Conservation (phyloP, 2,113 vertebrate genomes). For the Terrapene triunguis region DNA sequence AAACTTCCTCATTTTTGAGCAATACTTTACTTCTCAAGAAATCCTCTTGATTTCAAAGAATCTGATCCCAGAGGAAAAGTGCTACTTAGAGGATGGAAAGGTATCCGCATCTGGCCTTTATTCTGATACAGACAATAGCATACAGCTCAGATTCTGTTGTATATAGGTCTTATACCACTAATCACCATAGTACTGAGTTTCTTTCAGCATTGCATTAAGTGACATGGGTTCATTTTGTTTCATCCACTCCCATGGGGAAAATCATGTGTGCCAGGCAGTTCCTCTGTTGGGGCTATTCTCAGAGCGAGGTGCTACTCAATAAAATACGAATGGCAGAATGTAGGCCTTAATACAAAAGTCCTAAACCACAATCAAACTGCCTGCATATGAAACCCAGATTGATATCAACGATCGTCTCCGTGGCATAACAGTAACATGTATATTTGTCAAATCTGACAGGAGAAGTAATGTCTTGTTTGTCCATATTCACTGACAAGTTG, state of each 20-base stretch:
- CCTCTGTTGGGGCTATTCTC: too few relatives aligned
- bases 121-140: background rate
- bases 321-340: background rate
- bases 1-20: background rate
- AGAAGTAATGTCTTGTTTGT: background rate
- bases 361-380: background rate
- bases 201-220: background rate
- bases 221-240: fast-evolving
- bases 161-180: background rate
- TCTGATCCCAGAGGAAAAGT: background rate
- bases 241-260: background rate
- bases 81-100: background rate
- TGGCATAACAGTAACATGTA: background rate
- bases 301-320: too few relatives aligned
- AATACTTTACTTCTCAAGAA: background rate
- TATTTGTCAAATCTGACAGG: background rate
- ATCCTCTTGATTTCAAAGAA: background rate
- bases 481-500: background rate
- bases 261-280: fast-evolving
- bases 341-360: background rate
- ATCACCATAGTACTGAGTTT: fast-evolving
- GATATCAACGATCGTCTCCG: background rate
- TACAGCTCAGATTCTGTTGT: background rate
- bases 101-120: background rate
- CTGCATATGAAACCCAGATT: background rate